A percentile compares a stretch with the other conserved stretches of the same genome.
Conservation (phyloP, 2,888 invertebrate genomes). For the Diaphora mendica region DNA sequence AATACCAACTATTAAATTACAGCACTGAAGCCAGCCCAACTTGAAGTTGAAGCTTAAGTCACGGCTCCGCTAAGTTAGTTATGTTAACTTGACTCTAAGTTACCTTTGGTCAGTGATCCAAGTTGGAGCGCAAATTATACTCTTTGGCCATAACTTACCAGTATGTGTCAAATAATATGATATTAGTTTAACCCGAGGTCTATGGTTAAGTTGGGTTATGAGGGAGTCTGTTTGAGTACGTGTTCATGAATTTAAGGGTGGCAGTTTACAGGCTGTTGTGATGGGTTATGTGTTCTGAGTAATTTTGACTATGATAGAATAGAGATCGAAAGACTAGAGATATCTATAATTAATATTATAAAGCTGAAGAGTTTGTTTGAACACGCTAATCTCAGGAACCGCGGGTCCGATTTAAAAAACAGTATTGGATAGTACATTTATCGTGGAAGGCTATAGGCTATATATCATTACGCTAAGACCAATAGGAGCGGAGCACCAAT, state of each 20-base stretch:
- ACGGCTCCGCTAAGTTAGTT: constrained; percentile 59
- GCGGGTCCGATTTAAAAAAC: too few species aligned
- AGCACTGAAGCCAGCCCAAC: constrained; percentile 50
- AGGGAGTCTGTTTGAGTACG: constrained; percentile 12
- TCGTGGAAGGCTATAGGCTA: too few species aligned
- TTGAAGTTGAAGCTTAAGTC: constrained; percentile 59
- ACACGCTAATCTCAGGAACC: too few species aligned
- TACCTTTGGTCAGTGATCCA: constrained; percentile 59
- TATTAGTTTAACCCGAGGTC: constrained; percentile 28
- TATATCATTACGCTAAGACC: too few species aligned
- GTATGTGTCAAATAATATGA: constrained; percentile 41
- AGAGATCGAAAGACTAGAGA: too few species aligned
- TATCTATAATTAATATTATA: too few species aligned
- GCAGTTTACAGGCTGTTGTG: background rate
- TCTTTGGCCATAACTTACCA: constrained; percentile 46
- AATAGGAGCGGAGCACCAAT: too few species aligned
- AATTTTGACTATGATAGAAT: too few species aligned
- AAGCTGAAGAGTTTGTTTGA: too few species aligned
- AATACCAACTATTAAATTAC: constrained; percentile 60
- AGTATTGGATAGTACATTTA: too few species aligned
- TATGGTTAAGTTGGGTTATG: constrained; percentile 21
- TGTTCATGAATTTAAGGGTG: background rate
- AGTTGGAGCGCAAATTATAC: constrained; percentile 50
- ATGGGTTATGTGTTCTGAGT: background rate
- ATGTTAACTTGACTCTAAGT: constrained; percentile 54